A percentile compares a stretch with the other conserved stretches of the same genome.
phyloP scores from a whole-genome alignment of 2,797 vertebrate species.

The Scolopax rusticola region DNA sequence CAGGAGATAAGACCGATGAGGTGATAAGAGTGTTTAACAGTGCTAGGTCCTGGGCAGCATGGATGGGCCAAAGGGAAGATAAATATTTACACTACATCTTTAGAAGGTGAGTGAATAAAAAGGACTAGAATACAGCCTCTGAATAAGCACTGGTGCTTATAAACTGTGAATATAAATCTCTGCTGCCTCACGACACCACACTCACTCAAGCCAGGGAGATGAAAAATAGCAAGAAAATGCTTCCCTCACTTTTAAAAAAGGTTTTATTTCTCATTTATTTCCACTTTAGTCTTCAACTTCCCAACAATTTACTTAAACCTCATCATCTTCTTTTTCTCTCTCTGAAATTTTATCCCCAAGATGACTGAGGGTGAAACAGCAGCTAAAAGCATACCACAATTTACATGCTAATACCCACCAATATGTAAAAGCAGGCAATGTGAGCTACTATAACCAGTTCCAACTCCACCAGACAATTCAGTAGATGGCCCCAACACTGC shows the following conservation, averaged over 20 bases:
- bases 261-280: slow-evolving; percentile 69
- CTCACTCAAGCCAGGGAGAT: slow-evolving; percentile 62
- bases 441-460: background rate
- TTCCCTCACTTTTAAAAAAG: slow-evolving; percentile 53
- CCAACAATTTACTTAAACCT: slow-evolving; percentile 53
- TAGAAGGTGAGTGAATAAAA: slow-evolving; percentile 61
- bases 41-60: background rate
- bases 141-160: slow-evolving; percentile 29
- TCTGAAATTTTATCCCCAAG: background rate
- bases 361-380: background rate
- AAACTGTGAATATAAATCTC: slow-evolving; percentile 65
- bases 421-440: background rate
- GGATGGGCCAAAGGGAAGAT: slow-evolving; percentile 28
- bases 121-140: slow-evolving; percentile 33
- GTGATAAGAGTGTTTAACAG: slow-evolving; percentile 64
- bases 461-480: background rate
- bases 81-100: slow-evolving; percentile 70
- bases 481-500: background rate
- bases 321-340: slow-evolving; percentile 17
- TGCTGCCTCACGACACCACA: background rate
- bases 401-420: background rate
- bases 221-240: slow-evolving; percentile 70
- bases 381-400: background rate
- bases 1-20: slow-evolving; percentile 50
- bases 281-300: slow-evolving; percentile 46